phyloP scores from a whole-genome alignment of 2,888 invertebrate species.

The Pristionchus entomophagus region DNA sequence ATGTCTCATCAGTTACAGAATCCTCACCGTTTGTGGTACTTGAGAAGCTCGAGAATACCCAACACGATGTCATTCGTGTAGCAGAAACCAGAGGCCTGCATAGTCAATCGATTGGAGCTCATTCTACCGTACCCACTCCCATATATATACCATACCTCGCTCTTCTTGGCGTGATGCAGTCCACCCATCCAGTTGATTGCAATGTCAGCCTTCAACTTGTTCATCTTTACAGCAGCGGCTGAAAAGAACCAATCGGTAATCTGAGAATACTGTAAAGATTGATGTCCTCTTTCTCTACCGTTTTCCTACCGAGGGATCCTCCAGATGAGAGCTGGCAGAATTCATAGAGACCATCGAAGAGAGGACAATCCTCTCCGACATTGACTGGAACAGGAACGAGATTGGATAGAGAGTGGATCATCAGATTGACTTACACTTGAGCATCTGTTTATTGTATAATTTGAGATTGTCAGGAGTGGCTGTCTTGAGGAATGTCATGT shows the following conservation, averaged over 20 bases:
- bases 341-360: conserved; percentile 79
- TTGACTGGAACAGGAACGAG: conserved; percentile 80
- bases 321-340: conserved; percentile 98
- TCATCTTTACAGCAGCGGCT: conserved; percentile 98
- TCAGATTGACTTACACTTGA: conserved; percentile 86
- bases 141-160: conserved; percentile 80
- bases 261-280: too few species aligned
- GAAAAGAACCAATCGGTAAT: conserved; percentile 42
- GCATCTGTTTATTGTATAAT: conserved; percentile 99
- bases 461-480: conserved; percentile 99
- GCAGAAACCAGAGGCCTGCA: conserved; percentile 93
- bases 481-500: conserved; percentile 94
- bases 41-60: conserved; percentile 94
- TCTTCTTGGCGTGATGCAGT: conserved; percentile 98
- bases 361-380: conserved; percentile 77
- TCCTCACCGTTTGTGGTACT: conserved; percentile 78
- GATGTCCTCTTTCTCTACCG: too few species aligned
- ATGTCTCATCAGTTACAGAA: too few species aligned
- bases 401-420: neutral
- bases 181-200: conserved; percentile 99
- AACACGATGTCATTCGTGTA: conserved; percentile 99
- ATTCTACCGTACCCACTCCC: neutral
- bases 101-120: neutral
- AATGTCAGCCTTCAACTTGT: conserved; percentile 98
- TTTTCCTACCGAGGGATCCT: conserved; percentile 86